Conservation (phyloP, 2,888 invertebrate genomes). For the Phlogophora meticulosa region DNA sequence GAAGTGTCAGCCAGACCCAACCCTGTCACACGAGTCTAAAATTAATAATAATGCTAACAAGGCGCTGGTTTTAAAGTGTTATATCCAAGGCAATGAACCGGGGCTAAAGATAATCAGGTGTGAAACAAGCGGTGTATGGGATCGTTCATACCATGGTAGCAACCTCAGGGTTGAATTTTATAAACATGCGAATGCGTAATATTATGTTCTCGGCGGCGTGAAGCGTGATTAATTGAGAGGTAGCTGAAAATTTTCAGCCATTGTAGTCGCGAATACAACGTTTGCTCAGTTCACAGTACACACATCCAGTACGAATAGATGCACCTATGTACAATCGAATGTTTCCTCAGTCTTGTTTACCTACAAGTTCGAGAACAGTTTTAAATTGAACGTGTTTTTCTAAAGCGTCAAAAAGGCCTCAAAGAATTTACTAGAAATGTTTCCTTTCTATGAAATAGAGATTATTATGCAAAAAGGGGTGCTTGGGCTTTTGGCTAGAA, state of each 20-base stretch:
- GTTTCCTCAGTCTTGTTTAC: constrained; percentile 7
- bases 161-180: constrained; percentile 63
- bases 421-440: neutral
- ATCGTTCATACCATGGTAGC: constrained; percentile 60
- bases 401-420: neutral
- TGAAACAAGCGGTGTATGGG: constrained; percentile 70
- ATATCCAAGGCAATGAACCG: constrained; percentile 74
- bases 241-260: constrained; percentile 24
- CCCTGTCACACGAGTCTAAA: constrained; percentile 65
- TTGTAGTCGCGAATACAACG: constrained; percentile 5
- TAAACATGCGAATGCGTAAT: constrained; percentile 52
- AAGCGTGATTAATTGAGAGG: constrained; percentile 39
- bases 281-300: neutral
- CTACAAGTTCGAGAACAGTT: constrained; percentile 7
- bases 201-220: constrained; percentile 36
- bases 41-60: constrained; percentile 69
- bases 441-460: neutral
- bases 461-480: too few relatives aligned
- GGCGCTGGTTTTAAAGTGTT: constrained; percentile 68
- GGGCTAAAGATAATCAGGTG: constrained; percentile 74
- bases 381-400: neutral
- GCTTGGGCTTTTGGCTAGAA: too few relatives aligned
- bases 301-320: too few relatives aligned
- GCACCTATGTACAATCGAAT: too few relatives aligned
- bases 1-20: constrained; percentile 63